Evolutionary conservation across 1,140 invertebrate species (phyloP).

Genomic region (Cotesia chilonis): DNA sequence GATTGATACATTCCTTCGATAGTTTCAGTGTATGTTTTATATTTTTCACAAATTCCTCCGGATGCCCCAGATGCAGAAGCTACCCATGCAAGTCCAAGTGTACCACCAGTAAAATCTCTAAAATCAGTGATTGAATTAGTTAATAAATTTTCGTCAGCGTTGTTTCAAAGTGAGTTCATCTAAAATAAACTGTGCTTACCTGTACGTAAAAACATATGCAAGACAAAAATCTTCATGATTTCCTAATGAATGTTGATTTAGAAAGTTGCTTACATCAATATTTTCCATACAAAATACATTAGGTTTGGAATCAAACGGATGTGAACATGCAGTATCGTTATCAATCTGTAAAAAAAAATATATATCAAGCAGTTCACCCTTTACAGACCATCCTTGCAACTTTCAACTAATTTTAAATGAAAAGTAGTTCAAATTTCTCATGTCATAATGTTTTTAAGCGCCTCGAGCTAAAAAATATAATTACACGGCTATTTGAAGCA

Average conservation of each 20-base stretch:
- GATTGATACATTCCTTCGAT: slow-evolving; percentile 92
- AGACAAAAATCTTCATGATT: slow-evolving; percentile 99
- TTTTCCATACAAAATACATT: slow-evolving; percentile 97
- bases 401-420: too few relatives aligned
- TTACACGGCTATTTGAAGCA: too few relatives aligned
- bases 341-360: slow-evolving; percentile 75
- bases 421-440: too few relatives aligned
- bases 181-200: slow-evolving; percentile 51
- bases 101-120: slow-evolving; percentile 94
- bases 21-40: slow-evolving; percentile 96
- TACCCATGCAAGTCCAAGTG: slow-evolving; percentile 97
- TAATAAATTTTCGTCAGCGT: slow-evolving; percentile 3
- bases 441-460: too few relatives aligned
- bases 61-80: slow-evolving; percentile 94
- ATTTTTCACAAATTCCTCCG: slow-evolving; percentile 98
- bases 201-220: slow-evolving; percentile 98
- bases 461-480: too few relatives aligned
- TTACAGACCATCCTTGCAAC: too few relatives aligned
- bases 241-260: slow-evolving; percentile 95
- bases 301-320: slow-evolving; percentile 72
- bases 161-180: neutral
- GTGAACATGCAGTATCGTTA: slow-evolving; percentile 82
- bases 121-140: slow-evolving; percentile 49
- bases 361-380: too few relatives aligned
- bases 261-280: slow-evolving; percentile 98